Conservation (phyloP, 2,113 vertebrate genomes). For the Deroptyus accipitrinus region DNA sequence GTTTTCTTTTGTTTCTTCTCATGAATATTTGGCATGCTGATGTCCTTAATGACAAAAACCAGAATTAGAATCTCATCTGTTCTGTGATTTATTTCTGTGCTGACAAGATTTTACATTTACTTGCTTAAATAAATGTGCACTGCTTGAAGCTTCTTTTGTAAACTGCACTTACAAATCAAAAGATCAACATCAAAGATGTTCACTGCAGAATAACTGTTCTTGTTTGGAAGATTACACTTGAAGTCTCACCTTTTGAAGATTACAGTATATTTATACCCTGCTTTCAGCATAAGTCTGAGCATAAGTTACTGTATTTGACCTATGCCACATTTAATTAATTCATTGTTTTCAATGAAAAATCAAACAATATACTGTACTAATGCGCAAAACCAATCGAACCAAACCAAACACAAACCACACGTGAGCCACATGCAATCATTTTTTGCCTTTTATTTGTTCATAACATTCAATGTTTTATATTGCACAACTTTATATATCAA, state of each 20-base stretch:
- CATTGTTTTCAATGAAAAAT: neutral
- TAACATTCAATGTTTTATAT: neutral
- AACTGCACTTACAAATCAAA: conserved; percentile 21
- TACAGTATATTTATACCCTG: neutral
- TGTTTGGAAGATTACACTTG: neutral
- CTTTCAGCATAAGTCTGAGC: neutral
- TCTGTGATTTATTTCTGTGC: neutral
- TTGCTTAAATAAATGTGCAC: conserved; percentile 24
- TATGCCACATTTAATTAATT: neutral
- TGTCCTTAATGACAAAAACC: neutral
- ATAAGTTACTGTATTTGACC: neutral
- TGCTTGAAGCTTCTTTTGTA: neutral
- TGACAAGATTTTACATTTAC: neutral
- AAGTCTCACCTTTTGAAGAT: neutral
- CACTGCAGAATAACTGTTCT: neutral
- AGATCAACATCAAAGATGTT: conserved; percentile 7
- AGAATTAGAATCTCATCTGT: neutral
- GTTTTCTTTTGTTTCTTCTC: neutral
- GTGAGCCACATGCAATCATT: neutral
- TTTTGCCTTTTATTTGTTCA: neutral
- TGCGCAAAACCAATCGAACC: neutral
- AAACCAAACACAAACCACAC: neutral
- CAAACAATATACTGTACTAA: neutral
- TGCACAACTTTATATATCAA: neutral
- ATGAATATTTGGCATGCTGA: neutral